Conservation (phyloP, 2,888 invertebrate genomes). For the Drosophila diplacantha region DNA sequence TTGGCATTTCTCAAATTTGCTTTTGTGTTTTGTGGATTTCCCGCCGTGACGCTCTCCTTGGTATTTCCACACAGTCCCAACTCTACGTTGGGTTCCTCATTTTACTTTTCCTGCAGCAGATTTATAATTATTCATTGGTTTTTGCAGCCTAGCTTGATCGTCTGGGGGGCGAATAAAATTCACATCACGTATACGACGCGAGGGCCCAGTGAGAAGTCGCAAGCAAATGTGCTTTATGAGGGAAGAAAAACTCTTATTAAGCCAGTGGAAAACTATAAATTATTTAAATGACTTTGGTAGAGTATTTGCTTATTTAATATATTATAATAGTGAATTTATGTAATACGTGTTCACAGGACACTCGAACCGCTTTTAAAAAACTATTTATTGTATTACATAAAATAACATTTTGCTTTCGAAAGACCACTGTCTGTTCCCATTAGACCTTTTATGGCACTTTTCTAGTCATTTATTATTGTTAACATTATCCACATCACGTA, state of each 20-base stretch:
- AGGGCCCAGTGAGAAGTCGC: slow-evolving; percentile 10
- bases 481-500: slow-evolving; percentile 6
- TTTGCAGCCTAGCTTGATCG: slow-evolving; percentile 6
- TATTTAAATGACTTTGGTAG: slow-evolving; percentile 42
- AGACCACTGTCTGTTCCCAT: neutral
- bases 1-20: slow-evolving; percentile 65
- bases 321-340: too few species aligned
- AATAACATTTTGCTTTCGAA: neutral
- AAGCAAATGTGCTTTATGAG: slow-evolving; percentile 5
- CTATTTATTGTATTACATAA: neutral
- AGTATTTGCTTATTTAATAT: neutral
- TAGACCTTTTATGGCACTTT: neutral
- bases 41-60: slow-evolving; percentile 25
- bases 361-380: neutral
- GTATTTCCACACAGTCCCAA: slow-evolving; percentile 30
- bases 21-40: slow-evolving; percentile 29
- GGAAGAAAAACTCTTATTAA: slow-evolving; percentile 10
- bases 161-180: slow-evolving; percentile 3
- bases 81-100: slow-evolving; percentile 60
- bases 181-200: slow-evolving; percentile 52
- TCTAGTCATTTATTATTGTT: slow-evolving; percentile 1
- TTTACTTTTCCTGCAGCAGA: slow-evolving; percentile 61
- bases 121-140: slow-evolving; percentile 40
- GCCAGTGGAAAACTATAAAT: slow-evolving; percentile 53
- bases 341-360: neutral